phyloP scores from a whole-genome alignment of 2,113 vertebrate species.

The Cervus canadensis region DNA sequence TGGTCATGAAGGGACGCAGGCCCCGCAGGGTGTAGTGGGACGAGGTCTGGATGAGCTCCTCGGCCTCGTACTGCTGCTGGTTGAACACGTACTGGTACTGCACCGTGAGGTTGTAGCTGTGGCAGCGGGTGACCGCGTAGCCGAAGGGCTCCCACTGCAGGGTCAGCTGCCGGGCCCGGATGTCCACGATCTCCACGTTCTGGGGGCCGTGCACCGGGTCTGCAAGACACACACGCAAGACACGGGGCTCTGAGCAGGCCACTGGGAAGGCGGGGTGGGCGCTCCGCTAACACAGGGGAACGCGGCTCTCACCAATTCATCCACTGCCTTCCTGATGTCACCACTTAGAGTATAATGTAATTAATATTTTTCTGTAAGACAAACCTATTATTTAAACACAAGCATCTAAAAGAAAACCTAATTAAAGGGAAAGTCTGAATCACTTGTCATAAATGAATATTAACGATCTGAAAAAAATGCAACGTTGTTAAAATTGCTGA shows the following conservation, averaged over 20 bases:
- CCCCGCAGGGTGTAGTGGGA: conserved; percentile 95
- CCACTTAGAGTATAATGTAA: background rate
- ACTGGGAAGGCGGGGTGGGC: accelerated
- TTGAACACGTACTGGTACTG: conserved; percentile 97
- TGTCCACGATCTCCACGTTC: conserved; percentile 94
- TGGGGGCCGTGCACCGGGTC: conserved; percentile 96
- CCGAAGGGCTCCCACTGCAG: conserved; percentile 98
- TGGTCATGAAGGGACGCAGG: conserved; percentile 93
- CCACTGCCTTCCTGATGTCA: background rate
- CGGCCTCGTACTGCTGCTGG: conserved; percentile 92
- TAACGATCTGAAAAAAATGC: background rate
- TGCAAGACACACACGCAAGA: conserved; percentile 64
- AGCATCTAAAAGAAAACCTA: background rate
- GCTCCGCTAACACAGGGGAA: accelerated
- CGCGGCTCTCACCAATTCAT: background rate
- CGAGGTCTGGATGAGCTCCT: conserved; percentile 94
- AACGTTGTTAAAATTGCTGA: background rate
- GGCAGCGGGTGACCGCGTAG: conserved; percentile 94
- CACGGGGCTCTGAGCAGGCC: background rate
- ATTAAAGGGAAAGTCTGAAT: background rate
- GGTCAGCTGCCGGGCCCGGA: conserved; percentile 94
- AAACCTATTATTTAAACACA: background rate
- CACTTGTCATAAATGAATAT: background rate
- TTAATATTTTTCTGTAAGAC: background rate
- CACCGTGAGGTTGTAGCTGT: conserved; percentile 97